A percentile compares a stretch with the other conserved stretches of the same genome.
Evolutionary conservation across 2,797 vertebrate genomes (phyloP).

Genomic region (Brotula barbata): DNA sequence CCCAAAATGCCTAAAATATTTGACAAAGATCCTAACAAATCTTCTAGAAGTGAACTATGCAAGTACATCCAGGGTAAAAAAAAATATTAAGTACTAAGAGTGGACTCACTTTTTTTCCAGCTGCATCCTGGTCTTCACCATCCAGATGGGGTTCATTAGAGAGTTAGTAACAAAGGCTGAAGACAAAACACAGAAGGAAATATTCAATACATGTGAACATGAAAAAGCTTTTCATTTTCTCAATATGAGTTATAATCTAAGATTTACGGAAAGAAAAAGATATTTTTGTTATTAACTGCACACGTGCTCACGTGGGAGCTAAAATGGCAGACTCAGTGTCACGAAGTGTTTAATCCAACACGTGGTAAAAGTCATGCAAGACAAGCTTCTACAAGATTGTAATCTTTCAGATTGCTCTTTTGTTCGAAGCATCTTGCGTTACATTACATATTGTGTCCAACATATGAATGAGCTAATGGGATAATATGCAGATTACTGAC

Average conservation of each 20-base stretch:
- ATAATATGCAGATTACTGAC: slow-evolving; percentile 67
- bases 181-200: slow-evolving; percentile 34
- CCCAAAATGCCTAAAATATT: slow-evolving; percentile 10
- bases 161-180: slow-evolving; percentile 96
- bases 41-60: background rate
- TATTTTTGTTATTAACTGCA: background rate
- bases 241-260: background rate
- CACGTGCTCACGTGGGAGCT: too few species aligned
- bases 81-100: too few species aligned
- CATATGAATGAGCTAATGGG: background rate
- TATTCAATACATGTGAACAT: too few species aligned
- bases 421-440: background rate
- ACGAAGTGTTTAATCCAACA: too few species aligned
- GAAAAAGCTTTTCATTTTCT: background rate
- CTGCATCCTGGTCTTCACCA: slow-evolving; percentile 99
- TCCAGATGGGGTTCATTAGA: slow-evolving; percentile 98
- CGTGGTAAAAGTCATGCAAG: background rate
- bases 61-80: background rate
- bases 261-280: background rate
- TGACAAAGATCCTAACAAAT: background rate
- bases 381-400: background rate
- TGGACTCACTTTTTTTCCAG: slow-evolving; percentile 89
- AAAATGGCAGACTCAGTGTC: background rate
- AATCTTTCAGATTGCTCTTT: background rate
- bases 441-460: background rate